Evolutionary conservation across 2,113 vertebrate genomes (phyloP).

Genomic region (Suncus etruscus): DNA sequence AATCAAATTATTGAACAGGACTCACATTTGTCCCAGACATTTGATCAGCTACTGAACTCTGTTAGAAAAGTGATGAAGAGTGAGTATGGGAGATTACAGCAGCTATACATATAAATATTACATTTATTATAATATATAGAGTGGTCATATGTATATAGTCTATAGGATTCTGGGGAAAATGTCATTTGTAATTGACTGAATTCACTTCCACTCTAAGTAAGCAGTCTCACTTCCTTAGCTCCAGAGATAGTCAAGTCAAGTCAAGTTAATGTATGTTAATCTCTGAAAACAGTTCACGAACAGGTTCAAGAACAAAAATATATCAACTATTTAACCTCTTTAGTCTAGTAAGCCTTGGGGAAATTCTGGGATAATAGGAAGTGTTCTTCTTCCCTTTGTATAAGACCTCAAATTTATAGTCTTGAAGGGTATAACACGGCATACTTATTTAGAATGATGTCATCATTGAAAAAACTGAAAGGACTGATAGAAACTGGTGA

Average conservation of each 20-base stretch:
- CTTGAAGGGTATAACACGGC: neutral
- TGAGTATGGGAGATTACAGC: too few species aligned
- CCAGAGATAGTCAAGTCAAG: neutral
- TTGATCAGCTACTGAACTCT: neutral
- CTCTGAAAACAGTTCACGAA: neutral
- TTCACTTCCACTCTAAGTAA: too few species aligned
- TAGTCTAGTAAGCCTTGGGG: too few species aligned
- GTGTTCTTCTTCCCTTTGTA: neutral
- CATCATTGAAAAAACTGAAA: neutral
- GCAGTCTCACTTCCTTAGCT: neutral
- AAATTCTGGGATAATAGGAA: neutral
- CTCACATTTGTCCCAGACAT: neutral
- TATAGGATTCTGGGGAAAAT: too few species aligned
- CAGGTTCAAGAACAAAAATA: neutral
- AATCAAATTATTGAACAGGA: neutral
- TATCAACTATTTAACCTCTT: too few species aligned
- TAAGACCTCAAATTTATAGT: neutral
- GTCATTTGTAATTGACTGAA: too few species aligned
- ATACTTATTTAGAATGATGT: neutral
- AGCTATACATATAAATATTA: too few species aligned
- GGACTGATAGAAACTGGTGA: neutral
- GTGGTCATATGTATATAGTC: too few species aligned
- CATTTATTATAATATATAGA: too few species aligned
- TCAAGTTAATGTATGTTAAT: neutral
- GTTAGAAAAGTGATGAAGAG: neutral